Evolutionary conservation across 2,797 vertebrate species (phyloP).

Genomic region (Cyprinella venusta): DNA sequence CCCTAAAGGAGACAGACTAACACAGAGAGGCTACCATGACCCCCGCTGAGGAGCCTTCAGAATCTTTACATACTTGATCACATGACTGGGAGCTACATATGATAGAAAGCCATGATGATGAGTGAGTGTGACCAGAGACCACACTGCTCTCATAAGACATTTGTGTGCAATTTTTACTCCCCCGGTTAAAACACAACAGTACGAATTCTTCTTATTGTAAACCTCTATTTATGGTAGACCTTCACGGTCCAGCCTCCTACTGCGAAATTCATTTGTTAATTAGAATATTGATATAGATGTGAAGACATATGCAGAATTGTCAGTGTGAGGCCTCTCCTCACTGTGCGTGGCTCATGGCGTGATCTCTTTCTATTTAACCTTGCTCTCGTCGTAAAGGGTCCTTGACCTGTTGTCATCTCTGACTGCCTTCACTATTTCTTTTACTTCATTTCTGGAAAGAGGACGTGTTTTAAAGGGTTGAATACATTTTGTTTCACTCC

Average conservation of each 20-base stretch:
- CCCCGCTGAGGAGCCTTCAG: conserved; percentile 34
- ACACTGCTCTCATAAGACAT: conserved; percentile 23
- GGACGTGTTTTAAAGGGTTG: neutral
- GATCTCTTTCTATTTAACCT: conserved; percentile 21
- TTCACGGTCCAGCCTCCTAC: conserved; percentile 1
- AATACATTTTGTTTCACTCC: neutral
- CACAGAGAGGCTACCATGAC: conserved; percentile 47
- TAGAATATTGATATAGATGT: conserved; percentile 31
- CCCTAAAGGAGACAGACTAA: conserved; percentile 53
- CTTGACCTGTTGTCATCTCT: conserved; percentile 7
- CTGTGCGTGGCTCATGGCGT: conserved; percentile 33
- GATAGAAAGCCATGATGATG: conserved; percentile 51
- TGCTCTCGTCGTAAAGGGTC: conserved; percentile 24
- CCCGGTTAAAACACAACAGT: neutral
- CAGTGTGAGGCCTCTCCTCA: conserved; percentile 57
- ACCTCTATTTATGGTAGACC: conserved; percentile 17
- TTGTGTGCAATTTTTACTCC: conserved; percentile 7
- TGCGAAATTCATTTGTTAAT: conserved; percentile 13
- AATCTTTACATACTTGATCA: conserved; percentile 25
- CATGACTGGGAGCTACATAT: conserved; percentile 29
- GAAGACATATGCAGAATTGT: conserved; percentile 65
- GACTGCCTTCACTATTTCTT: neutral
- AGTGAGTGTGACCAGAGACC: conserved; percentile 25
- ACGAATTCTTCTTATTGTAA: neutral
- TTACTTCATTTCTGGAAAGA: neutral